phyloP scores from a whole-genome alignment of 1,140 invertebrate genomes.

The Orius insidiosus region DNA sequence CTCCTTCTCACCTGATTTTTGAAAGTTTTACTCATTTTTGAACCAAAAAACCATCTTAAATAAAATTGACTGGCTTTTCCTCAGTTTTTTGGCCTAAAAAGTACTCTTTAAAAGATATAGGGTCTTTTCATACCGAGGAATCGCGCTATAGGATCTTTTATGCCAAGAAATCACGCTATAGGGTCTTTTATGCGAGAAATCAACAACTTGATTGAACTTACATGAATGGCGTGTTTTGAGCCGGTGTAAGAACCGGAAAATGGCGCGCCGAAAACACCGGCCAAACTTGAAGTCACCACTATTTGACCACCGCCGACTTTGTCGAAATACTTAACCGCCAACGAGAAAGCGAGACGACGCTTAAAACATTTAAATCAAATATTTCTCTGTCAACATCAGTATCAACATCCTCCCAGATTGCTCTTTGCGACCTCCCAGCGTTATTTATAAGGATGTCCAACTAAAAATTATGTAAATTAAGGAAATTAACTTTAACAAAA shows the following conservation, averaged over 20 bases:
- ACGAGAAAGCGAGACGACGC: slow-evolving; percentile 48
- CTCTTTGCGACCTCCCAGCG: slow-evolving; percentile 64
- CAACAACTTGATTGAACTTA: slow-evolving; percentile 31
- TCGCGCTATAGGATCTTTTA: too few relatives aligned
- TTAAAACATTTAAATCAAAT: slow-evolving; percentile 70
- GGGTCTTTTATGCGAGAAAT: too few relatives aligned
- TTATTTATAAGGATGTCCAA: slow-evolving; percentile 68
- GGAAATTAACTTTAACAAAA: too few relatives aligned
- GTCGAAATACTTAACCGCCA: slow-evolving; percentile 48
- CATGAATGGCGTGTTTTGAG: slow-evolving; percentile 67
- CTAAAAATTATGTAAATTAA: too few relatives aligned
- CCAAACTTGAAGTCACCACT: slow-evolving; percentile 53
- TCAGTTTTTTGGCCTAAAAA: too few relatives aligned
- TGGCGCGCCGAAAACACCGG: slow-evolving; percentile 49
- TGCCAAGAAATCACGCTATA: slow-evolving; percentile 1
- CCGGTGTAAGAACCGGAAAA: slow-evolving; percentile 61
- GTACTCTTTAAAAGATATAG: too few relatives aligned
- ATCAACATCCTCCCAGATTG: slow-evolving; percentile 56
- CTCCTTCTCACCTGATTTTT: too few relatives aligned
- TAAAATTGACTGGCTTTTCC: too few relatives aligned
- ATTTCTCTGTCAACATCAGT: slow-evolving; percentile 56
- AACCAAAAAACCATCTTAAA: too few relatives aligned
- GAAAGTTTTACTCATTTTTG: too few relatives aligned
- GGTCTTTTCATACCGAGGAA: too few relatives aligned
- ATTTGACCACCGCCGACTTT: slow-evolving; percentile 42